Conservation (phyloP, 1,140 invertebrate species). For the Olivierus martensii region DNA sequence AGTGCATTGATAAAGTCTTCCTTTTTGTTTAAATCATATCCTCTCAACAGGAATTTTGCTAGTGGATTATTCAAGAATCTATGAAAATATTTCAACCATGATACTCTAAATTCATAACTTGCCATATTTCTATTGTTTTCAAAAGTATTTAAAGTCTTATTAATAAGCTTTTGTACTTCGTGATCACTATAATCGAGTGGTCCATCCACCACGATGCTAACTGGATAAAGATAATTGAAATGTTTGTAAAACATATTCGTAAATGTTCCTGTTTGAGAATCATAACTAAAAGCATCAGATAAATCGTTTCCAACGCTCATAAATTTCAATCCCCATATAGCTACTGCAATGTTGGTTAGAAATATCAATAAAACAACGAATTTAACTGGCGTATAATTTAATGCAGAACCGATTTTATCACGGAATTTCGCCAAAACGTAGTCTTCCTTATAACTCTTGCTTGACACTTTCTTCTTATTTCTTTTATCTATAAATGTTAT, state of each 20-base stretch:
- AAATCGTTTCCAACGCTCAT: constrained; percentile 71
- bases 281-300: constrained; percentile 61
- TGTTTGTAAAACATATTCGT: constrained; percentile 76
- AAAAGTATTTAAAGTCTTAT: constrained; percentile 57
- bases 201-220: constrained; percentile 70
- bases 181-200: constrained; percentile 72
- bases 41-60: constrained; percentile 42
- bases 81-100: constrained; percentile 73
- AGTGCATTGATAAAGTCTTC: constrained; percentile 54
- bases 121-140: constrained; percentile 65
- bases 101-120: constrained; percentile 59
- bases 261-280: constrained; percentile 80
- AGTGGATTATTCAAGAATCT: constrained; percentile 56
- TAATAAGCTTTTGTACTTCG: constrained; percentile 55
- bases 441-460: too few species aligned
- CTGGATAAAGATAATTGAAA: constrained; percentile 75
- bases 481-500: too few species aligned
- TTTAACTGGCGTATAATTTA: constrained; percentile 46
- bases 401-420: too few species aligned
- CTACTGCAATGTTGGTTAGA: constrained; percentile 55
- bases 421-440: too few species aligned
- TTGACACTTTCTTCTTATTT: too few species aligned
- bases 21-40: constrained; percentile 55
- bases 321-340: constrained; percentile 76
- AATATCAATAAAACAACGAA: constrained; percentile 60